Evolutionary conservation across 2,797 vertebrate species (phyloP), one percentile per base, ranked within the genome.

Genomic region (Neostethus bicornis): DNA sequence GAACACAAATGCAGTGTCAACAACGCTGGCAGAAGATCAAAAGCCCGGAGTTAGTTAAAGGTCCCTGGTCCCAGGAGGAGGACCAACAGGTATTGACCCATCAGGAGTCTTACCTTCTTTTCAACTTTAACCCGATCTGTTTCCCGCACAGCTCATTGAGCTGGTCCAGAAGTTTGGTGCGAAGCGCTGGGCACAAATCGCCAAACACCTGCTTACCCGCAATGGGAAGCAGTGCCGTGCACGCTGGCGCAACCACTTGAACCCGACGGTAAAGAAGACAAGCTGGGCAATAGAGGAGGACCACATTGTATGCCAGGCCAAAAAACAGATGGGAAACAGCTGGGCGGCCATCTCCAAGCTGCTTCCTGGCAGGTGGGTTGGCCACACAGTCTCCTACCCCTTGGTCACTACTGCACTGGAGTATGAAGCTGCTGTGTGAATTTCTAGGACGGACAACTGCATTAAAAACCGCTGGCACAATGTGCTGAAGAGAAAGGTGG

Each of bases 391-490:
- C 13, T 1, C 11, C 9, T 2, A 28, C 9, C 13, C 13, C 1
- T 1, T 19, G 3, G 17, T 31, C 3, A 4, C 29, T 3, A 21
- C 13, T 2, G 5, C 3, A 13, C 49, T 26, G 34, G 20, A 44
- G 26, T 16, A 38, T 31, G 12, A 13, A 5, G 7, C 12, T 23
- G 16, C 12, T 39, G 5, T 52, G 17, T 12, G 23, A 47, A 1
- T 51, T 44, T 41, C 10, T 89, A 99, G 97, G 89, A 97, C 96
- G 4, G 96, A 98, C 85, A 99, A 99, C 59, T 94, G 97, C 73
- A 98, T 99, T 87, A 99, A 99, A 85, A 99, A 98, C 90, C 96
- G 96, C 89, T 99, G 97, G 97, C 99, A 99, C 91, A 97, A 96
- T 71, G 98, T 96, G 37, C 94, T 98, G 91, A 94, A 94, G 65